These are phyloP conservation scores for Chloromyia formosa DNA, from an alignment of 2,888 invertebrate genomes.

Conservation along the genomic window DNA sequence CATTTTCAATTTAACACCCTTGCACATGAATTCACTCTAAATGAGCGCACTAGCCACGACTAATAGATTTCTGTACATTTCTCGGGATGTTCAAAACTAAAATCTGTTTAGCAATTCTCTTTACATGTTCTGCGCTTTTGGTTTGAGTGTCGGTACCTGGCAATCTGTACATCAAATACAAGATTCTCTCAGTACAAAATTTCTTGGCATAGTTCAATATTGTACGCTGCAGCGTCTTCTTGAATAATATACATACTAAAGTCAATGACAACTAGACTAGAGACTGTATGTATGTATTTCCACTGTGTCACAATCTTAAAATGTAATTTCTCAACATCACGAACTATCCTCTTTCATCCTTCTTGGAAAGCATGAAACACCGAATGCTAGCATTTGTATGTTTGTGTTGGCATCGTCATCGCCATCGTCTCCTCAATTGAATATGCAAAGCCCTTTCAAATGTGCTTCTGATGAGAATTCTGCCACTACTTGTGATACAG, in stretches of 20 bases:
- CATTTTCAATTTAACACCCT: no score
- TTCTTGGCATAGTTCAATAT: background rate
- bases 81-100: no score
- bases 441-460: conserved; percentile 39
- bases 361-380: conserved; percentile 8
- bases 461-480: conserved; percentile 35
- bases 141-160: no score
- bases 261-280: conserved; percentile 19
- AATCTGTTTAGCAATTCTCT: no score
- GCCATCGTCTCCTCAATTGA: conserved; percentile 25
- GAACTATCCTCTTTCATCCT: conserved; percentile 17
- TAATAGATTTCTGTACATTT: no score
- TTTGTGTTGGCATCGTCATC: conserved; percentile 17
- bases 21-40: no score
- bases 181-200: background rate
- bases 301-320: conserved; percentile 24
- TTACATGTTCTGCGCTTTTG: no score
- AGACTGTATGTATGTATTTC: conserved; percentile 9
- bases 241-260: conserved; percentile 19
- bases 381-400: background rate
- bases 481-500: conserved; percentile 8
- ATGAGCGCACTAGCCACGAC: no score
- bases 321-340: conserved; percentile 25
- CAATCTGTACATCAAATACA: background rate
- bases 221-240: background rate